Conservation (phyloP, 2,113 vertebrate genomes). For the Chinchilla lanigera region DNA sequence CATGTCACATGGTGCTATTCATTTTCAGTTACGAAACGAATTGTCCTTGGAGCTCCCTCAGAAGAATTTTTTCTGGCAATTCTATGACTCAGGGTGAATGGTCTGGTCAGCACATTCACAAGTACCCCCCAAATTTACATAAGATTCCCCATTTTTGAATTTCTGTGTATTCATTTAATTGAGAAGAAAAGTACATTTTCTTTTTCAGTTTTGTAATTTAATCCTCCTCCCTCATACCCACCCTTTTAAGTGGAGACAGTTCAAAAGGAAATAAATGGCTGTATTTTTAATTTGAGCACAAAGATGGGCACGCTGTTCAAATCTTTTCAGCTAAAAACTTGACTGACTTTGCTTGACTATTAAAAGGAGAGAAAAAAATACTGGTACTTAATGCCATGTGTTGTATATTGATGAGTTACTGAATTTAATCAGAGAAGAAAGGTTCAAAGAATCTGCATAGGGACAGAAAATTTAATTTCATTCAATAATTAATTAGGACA, state of each 20-base stretch:
- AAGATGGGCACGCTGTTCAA: not conserved
- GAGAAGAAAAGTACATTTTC: not conserved
- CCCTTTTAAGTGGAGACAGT: not conserved
- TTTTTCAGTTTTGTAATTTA: not conserved
- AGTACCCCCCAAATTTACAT: slow-evolving; percentile 4
- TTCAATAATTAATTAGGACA: not conserved
- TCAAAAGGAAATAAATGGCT: not conserved
- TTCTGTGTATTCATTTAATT: not conserved
- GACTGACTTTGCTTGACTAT: not conserved
- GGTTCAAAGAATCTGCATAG: not conserved
- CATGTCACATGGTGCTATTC: not conserved
- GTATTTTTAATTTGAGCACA: not conserved
- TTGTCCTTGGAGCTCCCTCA: not conserved
- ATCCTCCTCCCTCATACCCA: not conserved
- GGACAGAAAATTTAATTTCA: not conserved
- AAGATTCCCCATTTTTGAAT: not conserved
- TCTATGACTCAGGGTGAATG: not conserved
- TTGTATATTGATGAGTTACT: not conserved
- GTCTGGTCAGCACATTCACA: not conserved
- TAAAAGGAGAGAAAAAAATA: not conserved
- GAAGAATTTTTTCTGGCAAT: slow-evolving; percentile 7
- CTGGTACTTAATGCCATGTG: not conserved
- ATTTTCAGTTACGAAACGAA: slow-evolving; percentile 33
- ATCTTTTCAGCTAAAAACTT: not conserved
- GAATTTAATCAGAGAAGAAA: not conserved